Evolutionary conservation across 2,113 vertebrate genomes (phyloP).

Genomic region (Rhodinocichla rosea): DNA sequence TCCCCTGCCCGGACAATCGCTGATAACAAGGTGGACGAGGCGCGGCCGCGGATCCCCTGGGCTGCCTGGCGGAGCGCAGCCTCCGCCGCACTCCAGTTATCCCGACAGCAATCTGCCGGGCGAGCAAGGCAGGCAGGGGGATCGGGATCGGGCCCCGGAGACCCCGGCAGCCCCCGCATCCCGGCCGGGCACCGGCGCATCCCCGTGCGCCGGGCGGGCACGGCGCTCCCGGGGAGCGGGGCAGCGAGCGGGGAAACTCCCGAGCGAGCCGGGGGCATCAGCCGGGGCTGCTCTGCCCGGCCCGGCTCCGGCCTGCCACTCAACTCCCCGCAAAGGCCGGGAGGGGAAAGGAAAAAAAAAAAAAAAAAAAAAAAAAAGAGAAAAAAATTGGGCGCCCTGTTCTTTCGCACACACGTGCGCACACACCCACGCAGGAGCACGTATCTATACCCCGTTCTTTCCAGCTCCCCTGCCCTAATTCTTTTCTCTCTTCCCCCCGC

Average conservation of each 20-base stretch:
- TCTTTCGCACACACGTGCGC: conserved; percentile 49
- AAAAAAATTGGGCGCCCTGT: conserved; percentile 39
- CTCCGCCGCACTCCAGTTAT: conserved; percentile 53
- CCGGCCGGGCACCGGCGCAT: neutral
- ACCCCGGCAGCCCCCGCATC: conserved; percentile 2
- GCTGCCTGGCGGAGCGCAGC: conserved; percentile 48
- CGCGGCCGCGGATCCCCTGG: conserved; percentile 21
- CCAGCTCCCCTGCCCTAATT: conserved; percentile 53
- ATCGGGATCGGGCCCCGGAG: conserved; percentile 25
- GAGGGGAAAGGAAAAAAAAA: neutral
- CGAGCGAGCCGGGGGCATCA: conserved; percentile 58
- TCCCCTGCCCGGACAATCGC: conserved; percentile 45
- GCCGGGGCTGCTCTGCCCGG: conserved; percentile 68
- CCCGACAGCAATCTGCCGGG: conserved; percentile 61
- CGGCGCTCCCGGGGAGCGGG: neutral
- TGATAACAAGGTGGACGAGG: conserved; percentile 41
- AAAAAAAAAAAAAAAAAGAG: neutral
- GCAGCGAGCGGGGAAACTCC: neutral
- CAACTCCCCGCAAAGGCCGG: conserved; percentile 1
- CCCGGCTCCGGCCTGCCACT: conserved; percentile 69
- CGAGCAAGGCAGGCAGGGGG: conserved; percentile 65
- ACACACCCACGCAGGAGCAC: neutral
- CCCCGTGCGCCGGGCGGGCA: neutral
- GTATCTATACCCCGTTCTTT: conserved; percentile 53
- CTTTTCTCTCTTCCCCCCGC: neutral